Evolutionary conservation across 2,888 invertebrate species (phyloP).

Genomic region (Phyto melanocephala): DNA sequence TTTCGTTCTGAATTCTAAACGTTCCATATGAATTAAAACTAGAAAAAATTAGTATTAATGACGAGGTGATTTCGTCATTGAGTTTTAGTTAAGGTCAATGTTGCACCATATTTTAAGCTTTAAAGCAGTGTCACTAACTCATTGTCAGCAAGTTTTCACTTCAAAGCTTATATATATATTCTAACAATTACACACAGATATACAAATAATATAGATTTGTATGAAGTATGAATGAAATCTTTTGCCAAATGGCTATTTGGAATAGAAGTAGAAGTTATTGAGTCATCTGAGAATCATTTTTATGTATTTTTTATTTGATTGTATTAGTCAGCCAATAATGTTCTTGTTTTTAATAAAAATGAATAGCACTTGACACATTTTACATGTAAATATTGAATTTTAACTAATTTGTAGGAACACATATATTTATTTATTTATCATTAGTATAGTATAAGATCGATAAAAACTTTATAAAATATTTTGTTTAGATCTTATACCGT

Average conservation of each 20-base stretch:
- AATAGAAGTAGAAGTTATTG: slow-evolving; percentile 35
- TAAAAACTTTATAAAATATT: too few species aligned
- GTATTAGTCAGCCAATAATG: neutral
- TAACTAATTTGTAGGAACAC: too few species aligned
- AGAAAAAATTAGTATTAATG: neutral
- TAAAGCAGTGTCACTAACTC: slow-evolving; percentile 60
- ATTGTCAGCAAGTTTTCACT: slow-evolving; percentile 63
- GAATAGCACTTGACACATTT: neutral
- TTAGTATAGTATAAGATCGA: too few species aligned
- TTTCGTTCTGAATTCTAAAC: slow-evolving; percentile 59
- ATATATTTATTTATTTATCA: too few species aligned
- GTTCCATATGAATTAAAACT: slow-evolving; percentile 18
- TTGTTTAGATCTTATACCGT: too few species aligned
- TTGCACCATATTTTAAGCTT: slow-evolving; percentile 60
- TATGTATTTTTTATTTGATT: neutral
- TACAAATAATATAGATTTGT: neutral
- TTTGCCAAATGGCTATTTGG: slow-evolving; percentile 37
- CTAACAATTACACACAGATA: neutral
- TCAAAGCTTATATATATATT: neutral
- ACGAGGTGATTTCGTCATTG: slow-evolving; percentile 61
- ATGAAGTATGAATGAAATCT: slow-evolving; percentile 26
- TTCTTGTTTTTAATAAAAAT: slow-evolving; percentile 10
- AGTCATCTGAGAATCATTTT: slow-evolving; percentile 35
- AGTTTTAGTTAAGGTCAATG: slow-evolving; percentile 63
- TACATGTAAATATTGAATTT: too few species aligned